These are phyloP conservation scores for Acrocephalus arundinaceus DNA, from an alignment of 2,113 vertebrate genomes.

Conservation along the genomic window DNA sequence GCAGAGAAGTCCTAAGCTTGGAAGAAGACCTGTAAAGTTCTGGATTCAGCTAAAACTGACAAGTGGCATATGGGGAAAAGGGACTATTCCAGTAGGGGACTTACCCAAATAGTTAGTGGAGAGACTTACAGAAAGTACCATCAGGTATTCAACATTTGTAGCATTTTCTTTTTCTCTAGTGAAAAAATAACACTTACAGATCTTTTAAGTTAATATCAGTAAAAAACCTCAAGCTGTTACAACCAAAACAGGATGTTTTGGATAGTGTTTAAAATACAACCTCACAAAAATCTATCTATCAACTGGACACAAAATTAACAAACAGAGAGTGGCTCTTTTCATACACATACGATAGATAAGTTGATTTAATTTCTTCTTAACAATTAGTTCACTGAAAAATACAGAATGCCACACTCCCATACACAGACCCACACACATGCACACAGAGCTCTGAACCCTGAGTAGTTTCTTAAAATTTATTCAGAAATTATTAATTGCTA, in stretches of 20 bases:
- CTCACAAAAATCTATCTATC: background rate
- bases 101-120: background rate
- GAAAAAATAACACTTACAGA: background rate
- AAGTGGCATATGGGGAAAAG: background rate
- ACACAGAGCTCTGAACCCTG: background rate
- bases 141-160: background rate
- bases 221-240: background rate
- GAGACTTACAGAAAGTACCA: background rate
- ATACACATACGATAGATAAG: fast-evolving
- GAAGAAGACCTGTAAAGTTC: background rate
- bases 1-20: background rate
- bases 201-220: background rate
- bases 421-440: fast-evolving
- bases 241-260: background rate
- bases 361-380: background rate
- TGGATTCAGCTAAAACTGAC: background rate
- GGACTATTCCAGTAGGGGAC: background rate
- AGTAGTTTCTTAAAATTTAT: background rate
- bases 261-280: background rate
- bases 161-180: background rate
- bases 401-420: background rate
- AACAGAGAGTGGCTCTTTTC: background rate
- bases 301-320: background rate
- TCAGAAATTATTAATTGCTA: background rate
- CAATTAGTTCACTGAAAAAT: background rate